Base-by-base conservation (phyloP, 2,797 vertebrate genomes). In the Sarcophilus harrisii region DNA sequence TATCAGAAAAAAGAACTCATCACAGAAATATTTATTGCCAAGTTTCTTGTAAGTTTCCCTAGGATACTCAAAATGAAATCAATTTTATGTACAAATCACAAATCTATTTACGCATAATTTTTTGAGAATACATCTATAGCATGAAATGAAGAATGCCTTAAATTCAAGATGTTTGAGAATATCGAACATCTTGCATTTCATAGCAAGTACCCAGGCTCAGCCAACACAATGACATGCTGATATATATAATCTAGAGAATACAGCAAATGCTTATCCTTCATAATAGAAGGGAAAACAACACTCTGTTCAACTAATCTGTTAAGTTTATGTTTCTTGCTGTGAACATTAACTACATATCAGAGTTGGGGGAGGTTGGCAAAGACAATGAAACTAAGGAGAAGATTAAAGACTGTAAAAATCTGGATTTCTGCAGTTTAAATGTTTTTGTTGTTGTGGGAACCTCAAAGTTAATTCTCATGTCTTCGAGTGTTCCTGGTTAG, bases 111-210 rank as follows among this genome's bases (percentile, higher is more conserved):
- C 32, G 94, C 49, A 90, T 38, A 5, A 27, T 52, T 94, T 94
- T 21, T 58, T 28, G 58, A 73, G 49, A 93, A 16, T 27, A 9
- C 91, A 57, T 57, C 90, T 96, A 52, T 55, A 91, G 29, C 58
- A 66, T 90, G 8, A 95, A 32, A 93, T 58, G 27, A 4, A 87
- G 30, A 94, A 93, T 55, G 55, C 73, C 94, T 92, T 38, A 95
- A 1, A 32, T 12, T 62, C 38, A 87, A 87, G 73, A 87, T 27
- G 73, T 87, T 45, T 87, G 38, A 87, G 38, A 87, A 87, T 87
- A 87, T 57, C 13, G 58, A 3, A 57, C 28, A 90, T 92, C 28
- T 94, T 96, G 54, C 87, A 57, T 94, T 95, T 97, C 66, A 95
- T 91, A 92, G 73, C 87, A 89, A 62, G 28, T 59, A 94, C 29